Percentiles rank a stretch among this genome's conserved stretches.
Evolutionary conservation across 2,888 invertebrate genomes (phyloP).

Genomic region (Hoplodrina blanda): DNA sequence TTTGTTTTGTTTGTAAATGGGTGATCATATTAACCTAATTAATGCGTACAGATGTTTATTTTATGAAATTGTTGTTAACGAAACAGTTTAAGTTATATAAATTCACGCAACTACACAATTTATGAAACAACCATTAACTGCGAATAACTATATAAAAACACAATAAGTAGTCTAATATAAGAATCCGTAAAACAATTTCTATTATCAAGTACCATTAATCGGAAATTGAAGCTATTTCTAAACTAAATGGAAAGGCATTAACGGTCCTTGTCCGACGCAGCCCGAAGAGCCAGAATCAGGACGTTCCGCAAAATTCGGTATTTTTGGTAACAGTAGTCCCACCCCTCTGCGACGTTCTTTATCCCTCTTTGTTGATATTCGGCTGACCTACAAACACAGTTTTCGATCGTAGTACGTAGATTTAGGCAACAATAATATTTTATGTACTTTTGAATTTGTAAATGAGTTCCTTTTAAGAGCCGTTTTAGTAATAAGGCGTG

Average conservation of each 20-base stretch:
- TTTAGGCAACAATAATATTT: conserved; percentile 63
- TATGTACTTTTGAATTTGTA: conserved; percentile 63
- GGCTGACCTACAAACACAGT: conserved; percentile 87
- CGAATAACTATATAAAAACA: background rate
- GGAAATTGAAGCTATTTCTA: conserved; percentile 45
- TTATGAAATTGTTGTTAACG: background rate
- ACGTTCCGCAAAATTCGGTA: conserved; percentile 44
- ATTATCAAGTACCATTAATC: conserved; percentile 19
- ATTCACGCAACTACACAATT: background rate
- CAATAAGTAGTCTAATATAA: background rate
- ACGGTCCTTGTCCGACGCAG: conserved; percentile 5
- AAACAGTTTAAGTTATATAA: background rate
- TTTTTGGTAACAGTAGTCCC: conserved; percentile 50
- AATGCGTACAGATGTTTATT: background rate
- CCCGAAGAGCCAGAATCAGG: conserved; percentile 30
- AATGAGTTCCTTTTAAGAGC: conserved; percentile 60
- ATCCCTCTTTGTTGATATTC: conserved; percentile 81
- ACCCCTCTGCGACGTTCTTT: conserved; percentile 67
- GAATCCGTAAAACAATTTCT: conserved; percentile 17
- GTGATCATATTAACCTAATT: background rate
- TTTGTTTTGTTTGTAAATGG: conserved; percentile 24
- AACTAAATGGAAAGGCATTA: conserved; percentile 45
- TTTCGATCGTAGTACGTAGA: conserved; percentile 68
- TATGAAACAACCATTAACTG: background rate
- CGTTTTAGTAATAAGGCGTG: conserved; percentile 59